These are phyloP conservation scores for Echinops telfairi DNA, from an alignment of 2,113 vertebrate genomes.

Conservation along the genomic window DNA sequence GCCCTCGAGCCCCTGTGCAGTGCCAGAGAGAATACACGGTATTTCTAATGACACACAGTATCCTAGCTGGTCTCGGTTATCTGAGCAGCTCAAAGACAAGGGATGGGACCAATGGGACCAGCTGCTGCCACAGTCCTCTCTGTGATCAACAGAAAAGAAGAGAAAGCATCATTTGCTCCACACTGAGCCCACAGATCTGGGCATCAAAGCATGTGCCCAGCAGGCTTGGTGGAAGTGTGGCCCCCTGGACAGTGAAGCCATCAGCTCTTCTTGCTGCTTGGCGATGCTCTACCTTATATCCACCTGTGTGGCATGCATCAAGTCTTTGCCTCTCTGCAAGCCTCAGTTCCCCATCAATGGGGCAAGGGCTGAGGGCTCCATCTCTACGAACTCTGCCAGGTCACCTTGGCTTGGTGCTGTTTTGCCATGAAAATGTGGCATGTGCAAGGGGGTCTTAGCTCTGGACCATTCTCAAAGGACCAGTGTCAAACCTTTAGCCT, in stretches of 20 bases:
- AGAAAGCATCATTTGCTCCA: neutral
- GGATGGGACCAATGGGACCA: neutral
- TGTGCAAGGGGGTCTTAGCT: neutral
- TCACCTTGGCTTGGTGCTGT: neutral
- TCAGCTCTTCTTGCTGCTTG: no score
- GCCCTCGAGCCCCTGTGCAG: neutral
- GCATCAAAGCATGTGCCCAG: neutral
- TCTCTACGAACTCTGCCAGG: neutral
- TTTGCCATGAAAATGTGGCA: neutral
- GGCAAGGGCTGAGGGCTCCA: neutral
- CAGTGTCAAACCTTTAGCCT: neutral
- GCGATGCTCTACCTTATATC: neutral
- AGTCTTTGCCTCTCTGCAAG: neutral
- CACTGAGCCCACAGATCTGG: neutral
- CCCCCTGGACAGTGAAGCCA: neutral
- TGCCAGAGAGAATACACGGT: neutral
- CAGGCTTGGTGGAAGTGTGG: neutral
- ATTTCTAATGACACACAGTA: neutral
- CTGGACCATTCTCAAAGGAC: neutral
- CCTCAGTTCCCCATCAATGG: neutral
- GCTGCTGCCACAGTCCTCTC: neutral
- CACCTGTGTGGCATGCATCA: accelerated
- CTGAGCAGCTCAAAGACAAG: neutral
- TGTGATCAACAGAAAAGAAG: neutral
- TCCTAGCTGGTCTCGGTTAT: neutral